These are phyloP conservation scores for Coreoperca whiteheadi DNA, from an alignment of 2,113 vertebrate genomes.

Conservation along the genomic window DNA sequence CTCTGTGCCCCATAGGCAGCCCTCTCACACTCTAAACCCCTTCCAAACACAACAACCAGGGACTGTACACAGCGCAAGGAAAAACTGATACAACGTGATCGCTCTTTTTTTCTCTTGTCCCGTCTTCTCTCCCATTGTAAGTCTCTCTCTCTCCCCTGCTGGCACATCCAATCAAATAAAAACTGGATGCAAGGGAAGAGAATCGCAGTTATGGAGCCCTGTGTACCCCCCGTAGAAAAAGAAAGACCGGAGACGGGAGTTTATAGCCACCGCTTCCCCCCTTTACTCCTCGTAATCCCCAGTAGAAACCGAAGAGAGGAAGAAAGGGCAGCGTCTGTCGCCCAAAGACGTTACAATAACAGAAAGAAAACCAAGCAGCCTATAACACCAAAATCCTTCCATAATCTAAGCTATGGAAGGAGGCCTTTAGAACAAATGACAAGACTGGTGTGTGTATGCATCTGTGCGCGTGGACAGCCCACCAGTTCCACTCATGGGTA, in stretches of 20 bases:
- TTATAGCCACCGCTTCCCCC: conserved; percentile 60
- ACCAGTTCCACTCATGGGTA: conserved; percentile 75
- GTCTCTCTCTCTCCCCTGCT: conserved; percentile 36
- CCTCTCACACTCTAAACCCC: conserved; percentile 52
- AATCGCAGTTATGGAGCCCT: conserved; percentile 41
- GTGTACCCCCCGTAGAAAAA: conserved; percentile 40
- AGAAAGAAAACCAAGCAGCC: conserved; percentile 63
- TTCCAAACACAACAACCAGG: conserved; percentile 77
- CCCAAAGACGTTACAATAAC: conserved; percentile 81
- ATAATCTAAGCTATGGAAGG: conserved; percentile 67
- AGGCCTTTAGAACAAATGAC: conserved; percentile 67
- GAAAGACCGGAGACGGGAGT: conserved; percentile 63
- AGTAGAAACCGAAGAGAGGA: conserved; percentile 82
- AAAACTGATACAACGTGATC: conserved; percentile 56
- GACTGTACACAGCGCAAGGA: conserved; percentile 51
- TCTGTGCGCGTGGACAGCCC: conserved; percentile 64
- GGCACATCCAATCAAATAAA: conserved; percentile 75
- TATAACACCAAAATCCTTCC: conserved; percentile 54
- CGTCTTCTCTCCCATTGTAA: conserved; percentile 26
- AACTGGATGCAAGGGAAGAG: conserved; percentile 37
- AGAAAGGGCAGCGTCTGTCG: conserved; percentile 77
- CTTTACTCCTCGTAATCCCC: conserved; percentile 78
- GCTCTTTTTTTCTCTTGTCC: conserved; percentile 27
- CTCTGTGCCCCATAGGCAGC: conserved; percentile 51
- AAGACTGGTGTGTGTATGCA: conserved; percentile 62